These are phyloP conservation scores for Drosophila tani DNA, from an alignment of 1,140 invertebrate genomes.

Conservation along the genomic window DNA sequence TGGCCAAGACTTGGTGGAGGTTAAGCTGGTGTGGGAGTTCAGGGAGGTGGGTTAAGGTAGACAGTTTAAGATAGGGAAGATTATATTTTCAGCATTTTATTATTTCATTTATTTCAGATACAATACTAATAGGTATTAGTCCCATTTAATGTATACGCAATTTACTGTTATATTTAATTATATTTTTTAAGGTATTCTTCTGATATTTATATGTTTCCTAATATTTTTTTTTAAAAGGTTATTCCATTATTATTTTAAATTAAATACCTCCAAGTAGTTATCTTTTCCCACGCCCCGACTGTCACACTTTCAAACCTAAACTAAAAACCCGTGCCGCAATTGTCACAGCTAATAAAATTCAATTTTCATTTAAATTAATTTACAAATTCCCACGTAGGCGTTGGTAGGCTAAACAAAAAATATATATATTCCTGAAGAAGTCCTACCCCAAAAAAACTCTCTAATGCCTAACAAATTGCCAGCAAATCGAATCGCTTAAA, in stretches of 20 bases:
- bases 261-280: neutral
- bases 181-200: no score
- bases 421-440: neutral
- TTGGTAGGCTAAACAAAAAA: conserved; percentile 12
- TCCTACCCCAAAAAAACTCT: conserved; percentile 42
- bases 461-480: conserved; percentile 73
- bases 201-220: no score
- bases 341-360: conserved; percentile 74
- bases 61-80: neutral
- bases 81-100: no score
- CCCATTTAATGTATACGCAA: no score
- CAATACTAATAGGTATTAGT: neutral
- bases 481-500: conserved; percentile 68
- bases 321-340: conserved; percentile 40
- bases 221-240: no score
- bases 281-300: conserved; percentile 42
- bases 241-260: no score
- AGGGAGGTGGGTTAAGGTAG: neutral
- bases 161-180: no score
- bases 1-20: neutral
- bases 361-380: conserved; percentile 81
- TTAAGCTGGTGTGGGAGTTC: conserved; percentile 6
- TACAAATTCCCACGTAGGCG: conserved; percentile 69
- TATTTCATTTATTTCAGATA: neutral
- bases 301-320: neutral